Conservation (phyloP, 2,888 invertebrate species). For the Odontocolon sp. region DNA sequence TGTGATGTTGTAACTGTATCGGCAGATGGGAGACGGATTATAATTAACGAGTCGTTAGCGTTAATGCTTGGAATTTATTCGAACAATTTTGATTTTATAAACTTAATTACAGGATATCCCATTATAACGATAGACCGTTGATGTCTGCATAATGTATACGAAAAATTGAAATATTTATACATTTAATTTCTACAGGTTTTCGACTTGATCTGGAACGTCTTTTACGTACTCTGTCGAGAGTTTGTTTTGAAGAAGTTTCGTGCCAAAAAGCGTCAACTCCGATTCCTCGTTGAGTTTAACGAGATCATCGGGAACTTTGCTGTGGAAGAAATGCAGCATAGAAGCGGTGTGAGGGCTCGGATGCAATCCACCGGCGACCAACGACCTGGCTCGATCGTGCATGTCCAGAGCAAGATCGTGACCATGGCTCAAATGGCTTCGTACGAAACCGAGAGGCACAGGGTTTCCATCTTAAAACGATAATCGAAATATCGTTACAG, state of each 20-base stretch:
- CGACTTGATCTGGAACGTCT: no score
- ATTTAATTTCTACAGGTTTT: no score
- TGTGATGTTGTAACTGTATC: conserved; percentile 64
- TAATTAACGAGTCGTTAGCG: background rate
- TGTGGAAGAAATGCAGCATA: conserved; percentile 62
- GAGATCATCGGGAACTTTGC: conserved; percentile 44
- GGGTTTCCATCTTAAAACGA: conserved; percentile 50
- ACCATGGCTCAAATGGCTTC: conserved; percentile 60
- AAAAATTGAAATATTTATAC: no score
- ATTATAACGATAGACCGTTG: no score
- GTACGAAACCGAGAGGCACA: conserved; percentile 56
- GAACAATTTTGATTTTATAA: no score
- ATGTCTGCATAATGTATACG: no score
- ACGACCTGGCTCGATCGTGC: conserved; percentile 59
- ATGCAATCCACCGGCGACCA: conserved; percentile 48
- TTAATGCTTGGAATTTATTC: no score
- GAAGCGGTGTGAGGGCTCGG: conserved; percentile 62
- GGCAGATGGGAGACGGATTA: background rate
- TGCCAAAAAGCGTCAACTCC: conserved; percentile 61
- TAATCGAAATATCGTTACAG: conserved; percentile 4
- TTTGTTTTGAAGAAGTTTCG: conserved; percentile 63
- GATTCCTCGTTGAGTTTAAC: conserved; percentile 62
- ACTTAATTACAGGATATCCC: no score
- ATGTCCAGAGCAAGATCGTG: conserved; percentile 62
- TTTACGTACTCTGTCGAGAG: conserved; percentile 58